These are phyloP conservation scores for Toxonevra muliebris DNA, from an alignment of 2,888 invertebrate species.

Conservation along the genomic window DNA sequence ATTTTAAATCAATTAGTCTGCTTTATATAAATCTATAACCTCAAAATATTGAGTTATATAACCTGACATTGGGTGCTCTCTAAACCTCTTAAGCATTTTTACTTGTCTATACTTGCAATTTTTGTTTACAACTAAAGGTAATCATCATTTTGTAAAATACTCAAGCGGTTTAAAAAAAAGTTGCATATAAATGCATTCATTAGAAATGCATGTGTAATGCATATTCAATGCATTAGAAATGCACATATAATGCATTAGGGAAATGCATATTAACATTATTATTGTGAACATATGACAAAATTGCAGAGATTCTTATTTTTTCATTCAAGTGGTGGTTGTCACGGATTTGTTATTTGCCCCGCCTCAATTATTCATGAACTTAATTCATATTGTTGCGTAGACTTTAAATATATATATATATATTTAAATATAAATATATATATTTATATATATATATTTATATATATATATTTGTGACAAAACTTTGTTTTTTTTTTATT, in stretches of 20 bases:
- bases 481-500: neutral
- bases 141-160: neutral
- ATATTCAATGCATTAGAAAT: neutral
- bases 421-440: constrained; percentile 10
- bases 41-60: no score
- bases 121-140: no score
- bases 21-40: no score
- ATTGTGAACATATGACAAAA: no score
- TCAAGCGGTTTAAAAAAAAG: constrained; percentile 4
- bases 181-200: neutral
- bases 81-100: no score
- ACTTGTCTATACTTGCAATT: no score
- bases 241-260: neutral
- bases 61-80: no score
- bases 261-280: neutral
- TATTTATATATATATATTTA: constrained; percentile 16
- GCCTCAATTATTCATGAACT: neutral
- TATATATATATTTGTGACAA: neutral
- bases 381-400: neutral
- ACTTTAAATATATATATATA: constrained; percentile 15
- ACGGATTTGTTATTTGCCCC: no score
- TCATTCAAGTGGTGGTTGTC: no score
- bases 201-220: neutral
- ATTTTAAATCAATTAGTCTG: no score
- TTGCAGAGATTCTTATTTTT: no score